Evolutionary conservation across 2,888 invertebrate species (phyloP), one percentile per base, ranked within the genome.

Genomic region (Hyles lineata): DNA sequence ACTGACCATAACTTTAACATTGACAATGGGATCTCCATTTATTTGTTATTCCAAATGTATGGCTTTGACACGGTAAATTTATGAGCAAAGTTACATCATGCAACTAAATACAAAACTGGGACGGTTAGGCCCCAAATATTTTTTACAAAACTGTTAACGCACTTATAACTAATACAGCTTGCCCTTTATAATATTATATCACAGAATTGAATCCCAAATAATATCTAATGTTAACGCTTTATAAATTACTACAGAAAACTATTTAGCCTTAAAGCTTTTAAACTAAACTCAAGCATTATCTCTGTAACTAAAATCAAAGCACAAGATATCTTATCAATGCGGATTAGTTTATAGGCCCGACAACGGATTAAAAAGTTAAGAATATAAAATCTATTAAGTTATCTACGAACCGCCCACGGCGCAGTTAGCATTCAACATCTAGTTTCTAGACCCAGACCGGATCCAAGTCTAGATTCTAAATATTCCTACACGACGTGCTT

Each of bases 361-460:
- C 9, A 62, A 63, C 2, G 9, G 21, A 15, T 21, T 21, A 63
- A 63, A 43, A 35, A 43, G 55, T 35, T 21, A 43, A 43, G 43
- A 43, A n/a, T 63, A 43, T 63, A 63, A 43, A 67, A 67, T 63
- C n/a, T 67, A 23, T 50, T 67, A 23, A 67, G 43, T 50, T 67
- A 67, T 43, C 23, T 50, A 62, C 23, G 2, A 63, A 21, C 21
- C 63, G 63, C 63, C 63, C 67, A 50, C 50, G 67, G 23, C 21
- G 67, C 50, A 23, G 43, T 50, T 67, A 21, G 21, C 62, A 62
- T 62, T 62, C 62, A n/a, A 55, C 55, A 55, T n/a, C 43, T 43
- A 43, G 43, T 17, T 55, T 43, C 43, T n/a, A 19, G 43, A 6
- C 35, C 21, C 50, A 67, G 67, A 67, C 67, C 50, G 67, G 50